Evolutionary conservation across 92 coral and sea anemone genomes (phyloP).

Genomic region (Parazoanthus darwini): DNA sequence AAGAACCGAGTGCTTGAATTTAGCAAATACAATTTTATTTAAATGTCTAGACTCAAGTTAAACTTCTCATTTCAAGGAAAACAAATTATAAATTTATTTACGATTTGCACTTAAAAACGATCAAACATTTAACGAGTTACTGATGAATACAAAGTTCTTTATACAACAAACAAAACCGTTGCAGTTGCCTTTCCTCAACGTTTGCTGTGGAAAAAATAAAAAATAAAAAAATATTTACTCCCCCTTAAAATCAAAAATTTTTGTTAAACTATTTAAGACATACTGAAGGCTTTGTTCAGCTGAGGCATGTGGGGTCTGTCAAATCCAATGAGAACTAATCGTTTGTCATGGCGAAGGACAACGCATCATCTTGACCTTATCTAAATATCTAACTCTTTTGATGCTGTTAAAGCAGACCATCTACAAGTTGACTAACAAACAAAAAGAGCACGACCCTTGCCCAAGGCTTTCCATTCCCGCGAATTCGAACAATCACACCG

Average conservation of each 20-base stretch:
- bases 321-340: background rate
- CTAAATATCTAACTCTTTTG: background rate
- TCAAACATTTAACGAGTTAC: background rate
- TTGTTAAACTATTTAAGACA: background rate
- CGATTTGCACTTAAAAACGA: background rate
- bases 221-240: background rate
- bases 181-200: background rate
- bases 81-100: too few species aligned
- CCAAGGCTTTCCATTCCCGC: background rate
- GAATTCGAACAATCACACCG: conserved; percentile 7
- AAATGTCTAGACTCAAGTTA: too few species aligned
- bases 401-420: background rate
- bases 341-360: background rate
- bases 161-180: background rate
- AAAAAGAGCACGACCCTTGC: background rate
- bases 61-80: too few species aligned
- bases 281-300: background rate
- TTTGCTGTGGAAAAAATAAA: too few species aligned
- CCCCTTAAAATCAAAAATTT: too few species aligned
- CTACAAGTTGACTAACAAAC: background rate
- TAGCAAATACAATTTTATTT: too few species aligned
- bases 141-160: background rate
- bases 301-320: background rate
- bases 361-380: too few species aligned
- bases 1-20: too few species aligned